A percentile compares a stretch with the other conserved stretches of the same genome.
phyloP scores from a whole-genome alignment of 2,888 invertebrate species.

The Pyrgus malvae region DNA sequence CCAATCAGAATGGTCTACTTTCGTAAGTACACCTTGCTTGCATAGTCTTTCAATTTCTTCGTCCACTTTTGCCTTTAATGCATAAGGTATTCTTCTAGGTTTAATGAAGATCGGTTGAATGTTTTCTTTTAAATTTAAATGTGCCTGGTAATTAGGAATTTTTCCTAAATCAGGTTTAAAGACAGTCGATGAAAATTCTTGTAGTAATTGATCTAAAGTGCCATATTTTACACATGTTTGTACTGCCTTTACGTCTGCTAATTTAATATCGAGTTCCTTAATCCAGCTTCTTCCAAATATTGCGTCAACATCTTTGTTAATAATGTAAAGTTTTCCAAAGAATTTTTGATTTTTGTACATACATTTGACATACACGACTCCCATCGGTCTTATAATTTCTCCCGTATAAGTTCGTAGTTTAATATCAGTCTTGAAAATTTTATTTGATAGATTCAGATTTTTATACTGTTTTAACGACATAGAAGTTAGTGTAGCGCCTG shows the following conservation, averaged over 20 bases:
- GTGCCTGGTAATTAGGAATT: slow-evolving; percentile 18
- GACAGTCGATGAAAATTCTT: not conserved
- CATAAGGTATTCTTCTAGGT: not conserved
- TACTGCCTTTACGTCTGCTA: not conserved
- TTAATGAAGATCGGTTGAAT: not conserved
- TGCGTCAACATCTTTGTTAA: not conserved
- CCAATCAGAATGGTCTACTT: not conserved
- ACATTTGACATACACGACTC: not conserved
- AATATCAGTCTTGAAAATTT: not conserved
- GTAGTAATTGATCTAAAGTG: not conserved
- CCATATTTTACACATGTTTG: not conserved
- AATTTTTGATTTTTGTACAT: not conserved
- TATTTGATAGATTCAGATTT: not conserved
- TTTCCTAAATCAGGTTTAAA: not conserved
- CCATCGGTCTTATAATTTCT: not conserved
- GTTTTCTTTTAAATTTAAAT: slow-evolving; percentile 23
- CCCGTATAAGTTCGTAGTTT: not conserved
- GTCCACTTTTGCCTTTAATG: not conserved
- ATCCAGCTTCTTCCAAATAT: not conserved
- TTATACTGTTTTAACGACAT: slow-evolving; percentile 4
- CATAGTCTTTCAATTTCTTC: not conserved
- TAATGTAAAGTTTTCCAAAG: not conserved
- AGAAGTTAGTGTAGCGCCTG: not conserved
- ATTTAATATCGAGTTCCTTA: not conserved
- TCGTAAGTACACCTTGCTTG: not conserved